Conservation (phyloP, 2,113 vertebrate species). For the Grantiella picta region DNA sequence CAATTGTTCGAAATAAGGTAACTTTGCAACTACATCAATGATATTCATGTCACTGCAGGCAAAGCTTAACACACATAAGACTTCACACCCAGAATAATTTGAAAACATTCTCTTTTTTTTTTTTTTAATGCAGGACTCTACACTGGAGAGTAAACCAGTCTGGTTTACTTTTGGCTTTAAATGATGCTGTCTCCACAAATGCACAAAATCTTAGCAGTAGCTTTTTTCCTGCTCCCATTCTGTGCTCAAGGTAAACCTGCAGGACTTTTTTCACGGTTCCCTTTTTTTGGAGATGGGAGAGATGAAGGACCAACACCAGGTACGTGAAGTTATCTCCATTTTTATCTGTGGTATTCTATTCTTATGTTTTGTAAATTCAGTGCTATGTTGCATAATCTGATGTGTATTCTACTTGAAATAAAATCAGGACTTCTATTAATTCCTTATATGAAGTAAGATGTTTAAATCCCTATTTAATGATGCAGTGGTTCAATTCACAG, state of each 20-base stretch:
- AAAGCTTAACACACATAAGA: not conserved
- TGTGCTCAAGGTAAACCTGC: not conserved
- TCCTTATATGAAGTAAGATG: not conserved
- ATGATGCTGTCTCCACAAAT: not conserved
- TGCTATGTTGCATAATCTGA: not conserved
- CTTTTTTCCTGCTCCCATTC: not conserved
- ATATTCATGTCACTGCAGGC: not conserved
- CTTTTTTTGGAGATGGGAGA: not conserved
- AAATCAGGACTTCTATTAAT: not conserved
- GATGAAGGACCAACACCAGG: not conserved
- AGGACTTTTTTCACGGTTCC: fast-evolving
- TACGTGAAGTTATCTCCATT: not conserved
- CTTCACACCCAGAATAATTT: not conserved
- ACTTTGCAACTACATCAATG: not conserved
- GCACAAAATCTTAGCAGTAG: not conserved
- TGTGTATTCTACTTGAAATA: not conserved
- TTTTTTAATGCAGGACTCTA: not conserved
- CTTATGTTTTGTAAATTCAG: not conserved
- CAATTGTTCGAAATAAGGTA: not conserved
- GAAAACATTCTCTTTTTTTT: not conserved
- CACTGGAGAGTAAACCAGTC: not conserved
- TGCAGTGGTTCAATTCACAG: not conserved
- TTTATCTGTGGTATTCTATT: not conserved
- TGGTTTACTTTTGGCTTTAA: not conserved
- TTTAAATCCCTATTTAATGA: not conserved